Base-by-base conservation (phyloP, 53 echinoderm and acorn worm species). In the Actinopyga echinites region DNA sequence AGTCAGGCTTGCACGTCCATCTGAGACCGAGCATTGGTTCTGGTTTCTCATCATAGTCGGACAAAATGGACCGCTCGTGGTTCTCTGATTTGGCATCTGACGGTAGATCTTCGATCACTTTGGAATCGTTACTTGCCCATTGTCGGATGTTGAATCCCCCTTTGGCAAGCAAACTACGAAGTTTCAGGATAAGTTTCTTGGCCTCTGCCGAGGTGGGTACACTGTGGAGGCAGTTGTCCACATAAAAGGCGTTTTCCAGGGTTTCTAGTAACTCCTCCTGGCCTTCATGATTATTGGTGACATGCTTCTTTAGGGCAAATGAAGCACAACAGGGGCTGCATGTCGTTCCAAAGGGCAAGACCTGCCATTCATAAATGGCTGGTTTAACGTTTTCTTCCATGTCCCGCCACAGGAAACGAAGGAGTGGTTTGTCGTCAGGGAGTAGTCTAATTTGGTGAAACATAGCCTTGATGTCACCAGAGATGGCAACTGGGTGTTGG, bases 261-360 rank as follows among this genome's bases (percentile, higher is more conserved):
- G 80, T 31, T 65, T 56, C 20, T 9, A 34, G 22, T 35, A 61
- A 61, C 8, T 81, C 61, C 40, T 80, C 69, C 53, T 17, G 21
- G 24, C 57, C 63, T 2, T 29, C 31, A 7, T 30, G 28, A 20
- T 65, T 64, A 24, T 86, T 78, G 24, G 26, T 62, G 1, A 77
- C 65, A 78, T 86, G 79, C 79, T 85, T 85, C 19, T 78, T 57
- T 11, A 82, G 37, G 23, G 80, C 87, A 64, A 75, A 83, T 0
- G 83, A 33, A 7, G 69, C 88, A 75, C 88, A 88, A 42, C 57
- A 82, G 1, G 87, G 71, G 26, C 87, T 81, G 71, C 82, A 87
- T 29, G 59, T 81, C 21, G 87, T 69, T 44, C 87, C 71, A 57
- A 87, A 87, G 40, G 82, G 57, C 62, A 79, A 37, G 34, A 86